Base-by-base conservation (phyloP, 2,113 vertebrate genomes). In the Holacanthus passer region DNA sequence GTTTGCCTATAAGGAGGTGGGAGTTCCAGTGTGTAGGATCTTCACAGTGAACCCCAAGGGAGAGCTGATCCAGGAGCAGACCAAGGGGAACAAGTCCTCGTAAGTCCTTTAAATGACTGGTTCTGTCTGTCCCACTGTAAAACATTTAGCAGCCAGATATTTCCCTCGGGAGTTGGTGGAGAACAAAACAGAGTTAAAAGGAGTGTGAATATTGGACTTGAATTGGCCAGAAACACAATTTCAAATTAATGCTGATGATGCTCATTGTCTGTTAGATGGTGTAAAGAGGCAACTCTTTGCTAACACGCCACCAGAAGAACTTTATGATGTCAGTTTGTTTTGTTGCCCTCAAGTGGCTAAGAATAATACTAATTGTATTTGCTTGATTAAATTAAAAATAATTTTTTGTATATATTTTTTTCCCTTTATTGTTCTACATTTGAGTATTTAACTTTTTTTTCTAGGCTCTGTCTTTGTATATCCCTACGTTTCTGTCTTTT, bases 21-120 rank as follows among this genome's bases (percentile, higher is more conserved):
- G 98, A 53, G 97, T 99, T 77, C 97, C 97, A 62, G 95, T 97
- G 74, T 99, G 97, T 82, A 92, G 98, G 90, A 99, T 99, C 91
- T 99, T 99, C 94, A 99, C 98, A 0, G 97, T 99, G 86, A 99
- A 99, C 88, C 98, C 98, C 47, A 99, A 98, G 89, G 98, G 98
- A 66, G 98, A 99, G 94, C 93, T 99, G 74, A 99, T 99, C 92
- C 98, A 99, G 92, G 98, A 99, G 87, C 96, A 96, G 91, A 97
- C 97, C 75, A 98, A 98, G 87, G 98, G 98, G 78, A 99, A 99
- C 96, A 99, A 99, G 87, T 97, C 98, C 52, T 98, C 98, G 98
- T 99, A 95, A 97, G 98, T 93, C 67, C 88, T 8, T 29, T 9
- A 31, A n/a, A n/a, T n/a, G n/a, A 87, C 16, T 22, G n/a, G 47